phyloP scores from a whole-genome alignment of 2,888 invertebrate genomes.

The Macrosoma leucophasiata region DNA sequence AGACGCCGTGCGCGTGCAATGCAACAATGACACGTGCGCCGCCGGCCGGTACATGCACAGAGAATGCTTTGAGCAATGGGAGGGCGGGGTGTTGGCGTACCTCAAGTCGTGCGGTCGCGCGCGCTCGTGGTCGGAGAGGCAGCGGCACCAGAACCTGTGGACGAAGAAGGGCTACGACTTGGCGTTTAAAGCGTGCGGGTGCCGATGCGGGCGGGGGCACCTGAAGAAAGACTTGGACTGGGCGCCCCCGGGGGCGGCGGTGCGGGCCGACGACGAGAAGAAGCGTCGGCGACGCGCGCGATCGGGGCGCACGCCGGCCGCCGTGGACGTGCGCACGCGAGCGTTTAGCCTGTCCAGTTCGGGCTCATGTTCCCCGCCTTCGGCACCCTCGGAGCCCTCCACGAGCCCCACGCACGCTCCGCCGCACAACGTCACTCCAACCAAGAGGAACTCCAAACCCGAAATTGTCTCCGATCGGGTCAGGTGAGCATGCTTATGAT shows the following conservation, averaged over 20 bases:
- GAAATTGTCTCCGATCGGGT: conserved; percentile 87
- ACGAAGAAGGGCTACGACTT: conserved; percentile 98
- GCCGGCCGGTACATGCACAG: conserved; percentile 96
- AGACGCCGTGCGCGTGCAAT: conserved; percentile 91
- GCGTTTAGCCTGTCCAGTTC: conserved; percentile 87
- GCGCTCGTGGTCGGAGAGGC: conserved; percentile 95
- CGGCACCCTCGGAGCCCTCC: conserved; percentile 84
- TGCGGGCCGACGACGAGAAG: conserved; percentile 66
- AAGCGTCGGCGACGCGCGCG: conserved; percentile 60
- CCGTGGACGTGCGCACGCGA: conserved; percentile 76
- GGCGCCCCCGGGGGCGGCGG: conserved; percentile 82
- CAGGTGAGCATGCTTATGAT: conserved; percentile 77
- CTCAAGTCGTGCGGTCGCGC: conserved; percentile 94
- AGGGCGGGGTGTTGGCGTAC: conserved; percentile 90
- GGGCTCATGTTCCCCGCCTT: conserved; percentile 88
- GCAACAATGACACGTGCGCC: conserved; percentile 95
- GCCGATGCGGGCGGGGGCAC: conserved; percentile 94
- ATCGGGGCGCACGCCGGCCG: conserved; percentile 52
- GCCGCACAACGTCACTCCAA: conserved; percentile 63
- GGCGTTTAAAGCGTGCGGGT: conserved; percentile 96
- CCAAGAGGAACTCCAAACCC: conserved; percentile 84
- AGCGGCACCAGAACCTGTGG: conserved; percentile 96
- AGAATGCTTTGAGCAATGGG: conserved; percentile 97
- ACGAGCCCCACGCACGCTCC: conserved; percentile 82
- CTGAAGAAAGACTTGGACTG: conserved; percentile 96